Conservation (phyloP, 2,113 vertebrate genomes). For the Holacanthus passer region DNA sequence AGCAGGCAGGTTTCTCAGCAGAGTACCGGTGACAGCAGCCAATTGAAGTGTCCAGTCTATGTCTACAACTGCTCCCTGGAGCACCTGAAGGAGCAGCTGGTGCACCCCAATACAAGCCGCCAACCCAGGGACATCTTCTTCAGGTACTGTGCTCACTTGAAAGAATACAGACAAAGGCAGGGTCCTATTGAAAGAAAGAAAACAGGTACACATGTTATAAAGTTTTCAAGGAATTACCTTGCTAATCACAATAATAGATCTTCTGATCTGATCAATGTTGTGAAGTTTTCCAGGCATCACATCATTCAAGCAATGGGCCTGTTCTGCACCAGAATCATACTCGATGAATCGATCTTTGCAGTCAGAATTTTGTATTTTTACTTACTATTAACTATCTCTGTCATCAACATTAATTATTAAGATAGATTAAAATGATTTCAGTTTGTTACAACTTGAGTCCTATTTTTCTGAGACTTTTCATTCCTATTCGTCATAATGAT, state of each 20-base stretch:
- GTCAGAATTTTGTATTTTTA: background rate
- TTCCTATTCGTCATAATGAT: background rate
- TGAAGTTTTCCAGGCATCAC: background rate
- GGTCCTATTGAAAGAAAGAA: background rate
- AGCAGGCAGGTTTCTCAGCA: slow-evolving; percentile 86
- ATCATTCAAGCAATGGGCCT: background rate
- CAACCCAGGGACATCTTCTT: slow-evolving; percentile 90
- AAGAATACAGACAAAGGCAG: background rate
- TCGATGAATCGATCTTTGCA: background rate
- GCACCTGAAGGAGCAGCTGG: slow-evolving; percentile 90
- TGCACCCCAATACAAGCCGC: slow-evolving; percentile 85
- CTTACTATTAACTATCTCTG: background rate
- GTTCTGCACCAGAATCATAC: background rate
- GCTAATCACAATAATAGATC: background rate
- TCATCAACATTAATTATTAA: background rate
- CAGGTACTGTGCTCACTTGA: slow-evolving; percentile 82
- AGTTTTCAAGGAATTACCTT: background rate
- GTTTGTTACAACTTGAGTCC: background rate
- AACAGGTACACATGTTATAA: background rate
- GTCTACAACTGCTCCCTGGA: slow-evolving; percentile 95
- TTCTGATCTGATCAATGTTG: background rate
- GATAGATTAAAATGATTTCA: background rate
- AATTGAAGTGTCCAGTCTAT: slow-evolving; percentile 91
- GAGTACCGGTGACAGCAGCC: slow-evolving; percentile 82
- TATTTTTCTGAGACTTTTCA: no score